Evolutionary conservation across 1,140 invertebrate genomes (phyloP).

Genomic region (Melitaea cinxia): DNA sequence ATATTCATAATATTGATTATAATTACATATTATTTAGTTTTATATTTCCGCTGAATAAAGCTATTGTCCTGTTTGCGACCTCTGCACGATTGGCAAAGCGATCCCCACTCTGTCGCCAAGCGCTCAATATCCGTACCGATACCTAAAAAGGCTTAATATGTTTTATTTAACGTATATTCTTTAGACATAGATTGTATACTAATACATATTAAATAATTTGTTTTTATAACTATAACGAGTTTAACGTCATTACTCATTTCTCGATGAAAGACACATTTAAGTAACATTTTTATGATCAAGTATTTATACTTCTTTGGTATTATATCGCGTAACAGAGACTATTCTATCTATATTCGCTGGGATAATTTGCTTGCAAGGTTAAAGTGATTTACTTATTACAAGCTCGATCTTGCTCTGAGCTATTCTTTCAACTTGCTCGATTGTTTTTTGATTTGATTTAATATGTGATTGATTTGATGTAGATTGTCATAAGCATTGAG

Average conservation of each 20-base stretch:
- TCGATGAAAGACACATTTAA: neutral
- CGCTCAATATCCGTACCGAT: too few species aligned
- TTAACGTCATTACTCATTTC: neutral
- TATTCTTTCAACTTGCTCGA: conserved; percentile 21
- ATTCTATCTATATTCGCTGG: conserved; percentile 50
- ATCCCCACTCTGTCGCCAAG: too few species aligned
- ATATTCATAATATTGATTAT: too few species aligned
- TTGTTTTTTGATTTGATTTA: neutral
- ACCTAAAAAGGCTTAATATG: too few species aligned
- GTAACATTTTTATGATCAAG: conserved; percentile 8
- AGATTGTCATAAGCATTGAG: too few species aligned
- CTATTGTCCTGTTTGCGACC: too few species aligned
- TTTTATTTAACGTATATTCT: too few species aligned
- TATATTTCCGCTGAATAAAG: too few species aligned
- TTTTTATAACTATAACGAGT: too few species aligned
- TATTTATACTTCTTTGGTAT: conserved; percentile 8
- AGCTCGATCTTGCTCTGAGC: conserved; percentile 56
- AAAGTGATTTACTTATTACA: conserved; percentile 56
- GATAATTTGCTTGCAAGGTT: conserved; percentile 64
- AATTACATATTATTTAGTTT: too few species aligned
- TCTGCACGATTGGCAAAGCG: too few species aligned
- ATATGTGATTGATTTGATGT: neutral
- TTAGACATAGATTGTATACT: too few species aligned
- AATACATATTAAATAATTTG: neutral
- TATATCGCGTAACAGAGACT: conserved; percentile 19